These are phyloP conservation scores for Tetramorium simillimum DNA, from an alignment of 1,140 invertebrate genomes.

Conservation along the genomic window DNA sequence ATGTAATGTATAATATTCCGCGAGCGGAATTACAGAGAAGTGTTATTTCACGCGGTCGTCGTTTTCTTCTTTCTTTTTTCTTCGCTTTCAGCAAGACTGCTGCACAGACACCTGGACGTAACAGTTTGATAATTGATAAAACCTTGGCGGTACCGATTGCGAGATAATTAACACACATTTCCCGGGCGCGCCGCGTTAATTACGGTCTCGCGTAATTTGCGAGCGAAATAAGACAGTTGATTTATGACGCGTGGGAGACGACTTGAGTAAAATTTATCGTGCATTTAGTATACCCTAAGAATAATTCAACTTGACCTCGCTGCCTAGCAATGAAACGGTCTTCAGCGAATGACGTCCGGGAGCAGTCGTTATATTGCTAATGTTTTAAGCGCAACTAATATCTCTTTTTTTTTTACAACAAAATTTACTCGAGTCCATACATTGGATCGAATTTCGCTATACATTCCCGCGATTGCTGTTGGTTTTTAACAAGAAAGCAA, in stretches of 20 bases:
- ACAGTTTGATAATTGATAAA: slow-evolving; percentile 32
- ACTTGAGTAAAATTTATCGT: slow-evolving; percentile 13
- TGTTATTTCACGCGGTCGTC: background rate
- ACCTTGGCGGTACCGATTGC: slow-evolving; percentile 15
- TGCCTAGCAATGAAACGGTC: background rate
- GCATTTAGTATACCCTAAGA: background rate
- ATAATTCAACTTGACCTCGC: slow-evolving; percentile 29
- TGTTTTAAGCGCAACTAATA: background rate
- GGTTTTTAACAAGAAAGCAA: background rate
- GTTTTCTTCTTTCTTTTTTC: background rate
- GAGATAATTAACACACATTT: slow-evolving; percentile 21
- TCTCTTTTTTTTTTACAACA: background rate
- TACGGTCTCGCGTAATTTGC: slow-evolving; percentile 27
- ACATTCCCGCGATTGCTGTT: background rate
- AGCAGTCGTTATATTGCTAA: background rate
- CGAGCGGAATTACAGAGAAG: background rate
- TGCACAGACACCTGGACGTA: background rate
- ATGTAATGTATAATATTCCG: no score
- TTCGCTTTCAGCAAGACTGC: background rate
- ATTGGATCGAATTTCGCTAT: background rate
- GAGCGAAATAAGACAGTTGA: slow-evolving; percentile 31
- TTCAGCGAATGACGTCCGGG: background rate
- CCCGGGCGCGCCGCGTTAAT: slow-evolving; percentile 3
- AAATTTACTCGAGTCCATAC: background rate
- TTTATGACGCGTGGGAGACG: slow-evolving; percentile 36